phyloP scores from a whole-genome alignment of 1,140 invertebrate genomes.

The Penaeus japonicus region DNA sequence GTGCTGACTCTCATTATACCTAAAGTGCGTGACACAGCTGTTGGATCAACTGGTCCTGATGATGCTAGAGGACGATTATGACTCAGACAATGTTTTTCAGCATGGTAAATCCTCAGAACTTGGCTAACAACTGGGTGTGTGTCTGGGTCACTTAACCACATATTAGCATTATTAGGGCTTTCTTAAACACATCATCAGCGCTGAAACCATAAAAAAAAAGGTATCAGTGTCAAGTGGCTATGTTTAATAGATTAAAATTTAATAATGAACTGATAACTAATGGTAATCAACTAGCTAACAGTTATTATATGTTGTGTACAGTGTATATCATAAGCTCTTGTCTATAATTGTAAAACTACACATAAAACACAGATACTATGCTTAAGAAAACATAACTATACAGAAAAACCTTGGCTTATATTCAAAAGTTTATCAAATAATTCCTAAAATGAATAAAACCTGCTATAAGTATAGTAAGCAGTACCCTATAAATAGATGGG shows the following conservation, averaged over 20 bases:
- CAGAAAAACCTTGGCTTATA: too few species aligned
- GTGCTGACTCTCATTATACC: not conserved
- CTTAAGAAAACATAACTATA: too few species aligned
- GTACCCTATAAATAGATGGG: not conserved
- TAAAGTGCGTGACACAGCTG: constrained; percentile 11
- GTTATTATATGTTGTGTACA: too few species aligned
- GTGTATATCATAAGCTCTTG: not conserved
- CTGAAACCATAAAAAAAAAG: constrained; percentile 63
- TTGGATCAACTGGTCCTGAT: not conserved
- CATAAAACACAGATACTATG: too few species aligned
- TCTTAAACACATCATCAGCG: constrained; percentile 73
- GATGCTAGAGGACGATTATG: not conserved
- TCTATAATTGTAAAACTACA: not conserved
- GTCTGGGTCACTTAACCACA: constrained; percentile 74
- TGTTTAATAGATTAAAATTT: constrained; percentile 37
- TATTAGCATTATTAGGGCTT: constrained; percentile 68
- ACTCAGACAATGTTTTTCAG: constrained; percentile 68
- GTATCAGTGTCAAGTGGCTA: constrained; percentile 19
- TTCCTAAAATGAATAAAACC: not conserved
- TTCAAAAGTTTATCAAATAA: not conserved
- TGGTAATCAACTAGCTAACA: too few species aligned
- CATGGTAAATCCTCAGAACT: constrained; percentile 74
- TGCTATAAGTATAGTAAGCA: not conserved
- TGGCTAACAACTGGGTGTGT: constrained; percentile 71
- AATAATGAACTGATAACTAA: not conserved